Percentiles rank a stretch among this genome's conserved stretches.
Evolutionary conservation across 2,797 vertebrate species (phyloP).

Genomic region (Steatocranus sp.): DNA sequence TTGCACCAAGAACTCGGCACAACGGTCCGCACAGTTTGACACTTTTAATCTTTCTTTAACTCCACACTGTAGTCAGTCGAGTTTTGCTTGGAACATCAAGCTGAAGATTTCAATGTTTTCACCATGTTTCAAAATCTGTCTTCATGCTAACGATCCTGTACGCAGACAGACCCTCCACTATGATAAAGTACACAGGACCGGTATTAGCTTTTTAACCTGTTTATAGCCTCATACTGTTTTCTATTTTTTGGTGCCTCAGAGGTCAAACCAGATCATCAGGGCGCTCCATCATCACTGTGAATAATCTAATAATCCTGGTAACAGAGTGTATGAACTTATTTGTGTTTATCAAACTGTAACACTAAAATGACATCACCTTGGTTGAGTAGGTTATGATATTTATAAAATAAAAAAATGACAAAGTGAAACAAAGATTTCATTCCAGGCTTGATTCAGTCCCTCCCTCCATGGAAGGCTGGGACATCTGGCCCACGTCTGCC

Average conservation of each 20-base stretch:
- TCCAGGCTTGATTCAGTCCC: background rate
- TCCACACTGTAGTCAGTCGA: background rate
- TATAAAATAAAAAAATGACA: background rate
- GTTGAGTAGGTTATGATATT: background rate
- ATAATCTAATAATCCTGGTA: background rate
- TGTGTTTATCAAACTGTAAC: background rate
- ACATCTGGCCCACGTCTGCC: background rate
- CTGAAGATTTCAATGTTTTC: background rate
- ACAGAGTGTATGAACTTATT: background rate
- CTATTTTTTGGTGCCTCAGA: background rate
- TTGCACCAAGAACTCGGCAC: background rate
- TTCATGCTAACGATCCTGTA: fast-evolving
- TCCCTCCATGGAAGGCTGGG: background rate
- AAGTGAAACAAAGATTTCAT: background rate
- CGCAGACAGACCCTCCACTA: background rate
- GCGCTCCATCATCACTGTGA: background rate
- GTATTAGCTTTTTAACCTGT: background rate
- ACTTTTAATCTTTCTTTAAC: background rate
- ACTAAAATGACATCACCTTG: background rate
- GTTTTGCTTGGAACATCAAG: background rate
- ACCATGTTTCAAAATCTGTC: background rate
- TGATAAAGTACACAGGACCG: background rate
- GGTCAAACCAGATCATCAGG: background rate
- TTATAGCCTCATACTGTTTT: background rate
- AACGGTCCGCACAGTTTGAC: background rate